Evolutionary conservation across 2,113 vertebrate species (phyloP).

Genomic region (Panthera tigris): DNA sequence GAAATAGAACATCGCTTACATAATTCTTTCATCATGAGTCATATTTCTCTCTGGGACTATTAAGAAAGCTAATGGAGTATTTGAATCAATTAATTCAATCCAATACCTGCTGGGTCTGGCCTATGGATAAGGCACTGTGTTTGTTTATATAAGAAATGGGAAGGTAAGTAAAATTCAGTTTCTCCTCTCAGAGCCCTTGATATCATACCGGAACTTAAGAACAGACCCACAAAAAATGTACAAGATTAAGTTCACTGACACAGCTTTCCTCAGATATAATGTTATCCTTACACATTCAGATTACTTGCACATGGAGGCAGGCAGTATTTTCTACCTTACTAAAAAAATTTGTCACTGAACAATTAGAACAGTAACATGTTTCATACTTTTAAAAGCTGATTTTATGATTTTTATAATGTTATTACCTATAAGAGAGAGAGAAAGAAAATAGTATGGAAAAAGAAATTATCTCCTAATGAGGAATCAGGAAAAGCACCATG

Average conservation of each 20-base stretch:
- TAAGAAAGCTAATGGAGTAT: background rate
- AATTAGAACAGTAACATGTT: background rate
- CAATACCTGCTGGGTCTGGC: background rate
- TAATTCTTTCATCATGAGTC: background rate
- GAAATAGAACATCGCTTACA: background rate
- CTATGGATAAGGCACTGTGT: background rate
- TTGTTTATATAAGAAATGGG: background rate
- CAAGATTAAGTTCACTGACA: background rate
- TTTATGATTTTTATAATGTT: background rate
- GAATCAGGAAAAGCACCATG: background rate
- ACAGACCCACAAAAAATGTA: background rate
- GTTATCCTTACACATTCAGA: background rate
- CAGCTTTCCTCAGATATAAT: background rate
- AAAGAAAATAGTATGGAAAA: background rate
- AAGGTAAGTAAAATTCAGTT: background rate
- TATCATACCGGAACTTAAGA: background rate
- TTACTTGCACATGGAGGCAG: background rate
- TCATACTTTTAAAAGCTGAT: background rate
- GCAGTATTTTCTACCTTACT: background rate
- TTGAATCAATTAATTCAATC: background rate
- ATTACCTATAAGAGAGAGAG: background rate
- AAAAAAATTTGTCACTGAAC: background rate
- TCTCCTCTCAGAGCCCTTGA: background rate
- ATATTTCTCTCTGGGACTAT: background rate
- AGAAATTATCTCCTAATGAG: background rate